Evolutionary conservation across 1,140 invertebrate genomes (phyloP).

Genomic region (Aphis gossypii): DNA sequence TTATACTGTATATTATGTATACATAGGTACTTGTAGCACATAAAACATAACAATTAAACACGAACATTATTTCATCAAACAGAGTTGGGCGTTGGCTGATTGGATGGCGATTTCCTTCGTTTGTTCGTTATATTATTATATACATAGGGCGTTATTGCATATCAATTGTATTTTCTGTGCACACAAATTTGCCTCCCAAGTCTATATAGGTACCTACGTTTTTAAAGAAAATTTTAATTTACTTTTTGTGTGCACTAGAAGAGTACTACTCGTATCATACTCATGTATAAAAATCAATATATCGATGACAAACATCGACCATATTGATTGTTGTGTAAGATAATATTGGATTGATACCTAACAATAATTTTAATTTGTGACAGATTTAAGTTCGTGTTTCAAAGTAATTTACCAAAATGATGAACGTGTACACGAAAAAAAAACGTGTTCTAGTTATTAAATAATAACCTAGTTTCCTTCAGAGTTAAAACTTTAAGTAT

Average conservation of each 20-base stretch:
- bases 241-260: background rate
- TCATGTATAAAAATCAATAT: background rate
- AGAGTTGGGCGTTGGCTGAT: background rate
- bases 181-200: background rate
- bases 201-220: background rate
- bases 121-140: background rate
- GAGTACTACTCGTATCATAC: background rate
- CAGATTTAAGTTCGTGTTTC: background rate
- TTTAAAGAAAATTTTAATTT: background rate
- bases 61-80: background rate
- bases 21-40: background rate
- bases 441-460: background rate
- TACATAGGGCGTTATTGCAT: background rate
- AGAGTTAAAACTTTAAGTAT: background rate
- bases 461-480: background rate
- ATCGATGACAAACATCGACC: background rate
- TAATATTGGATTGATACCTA: background rate
- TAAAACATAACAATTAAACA: slow-evolving; percentile 15
- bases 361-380: no score
- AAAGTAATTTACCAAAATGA: no score
- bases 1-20: background rate
- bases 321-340: background rate
- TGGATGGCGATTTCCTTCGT: background rate
- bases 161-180: background rate
- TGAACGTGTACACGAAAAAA: no score